Evolutionary conservation across 1,140 invertebrate genomes (phyloP), one percentile per base, ranked within the genome.

Genomic region (Pseudomyrmex gracilis): DNA sequence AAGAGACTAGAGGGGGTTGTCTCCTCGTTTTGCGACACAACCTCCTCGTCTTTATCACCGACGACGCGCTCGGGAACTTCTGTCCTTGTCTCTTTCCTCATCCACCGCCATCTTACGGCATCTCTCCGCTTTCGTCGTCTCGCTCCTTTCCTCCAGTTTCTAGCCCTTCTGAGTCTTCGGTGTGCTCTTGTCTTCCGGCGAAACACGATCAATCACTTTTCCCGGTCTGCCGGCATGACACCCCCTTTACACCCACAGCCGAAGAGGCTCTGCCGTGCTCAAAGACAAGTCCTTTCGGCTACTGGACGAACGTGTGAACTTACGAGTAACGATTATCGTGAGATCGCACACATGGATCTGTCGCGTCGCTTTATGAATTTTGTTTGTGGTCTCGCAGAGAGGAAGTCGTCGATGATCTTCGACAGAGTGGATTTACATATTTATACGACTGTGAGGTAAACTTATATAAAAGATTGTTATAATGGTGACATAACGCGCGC

Each of bases 131-230:
- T 86, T 84, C 87, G 86, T 88, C 86, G 49, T 90, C 87, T 85
- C 57, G 77, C 87, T 88, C 85, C 73, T 83, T 84, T 76, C 80
- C 87, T 80, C 66, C 53, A 49, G 73, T 70, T 34, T 88, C 83
- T 80, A 34, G 61, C 20, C 60, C 88, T 34, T 34, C 34, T 34
- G 63, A 80, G 66, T 86, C 68, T 80, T 61, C 82, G 77, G 34
- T 34, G 34, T 34, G 68, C 85, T 91, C 89, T 91, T 91, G 90
- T 93, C 92, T 94, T 94, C 93, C 93, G 92, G 90, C 90, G 91
- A 93, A 94, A 94, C 90, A 94, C 92, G 86, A 94, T 94, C 93
- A 94, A 94, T 94, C 93, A 94, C 93, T 93, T 91, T 93, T 93
- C 92, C 91, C 91, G 86, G 87, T 88, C 87, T 89, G 90, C 91